Conservation (phyloP, 2,888 invertebrate genomes). For the Amaurobius ferox region DNA sequence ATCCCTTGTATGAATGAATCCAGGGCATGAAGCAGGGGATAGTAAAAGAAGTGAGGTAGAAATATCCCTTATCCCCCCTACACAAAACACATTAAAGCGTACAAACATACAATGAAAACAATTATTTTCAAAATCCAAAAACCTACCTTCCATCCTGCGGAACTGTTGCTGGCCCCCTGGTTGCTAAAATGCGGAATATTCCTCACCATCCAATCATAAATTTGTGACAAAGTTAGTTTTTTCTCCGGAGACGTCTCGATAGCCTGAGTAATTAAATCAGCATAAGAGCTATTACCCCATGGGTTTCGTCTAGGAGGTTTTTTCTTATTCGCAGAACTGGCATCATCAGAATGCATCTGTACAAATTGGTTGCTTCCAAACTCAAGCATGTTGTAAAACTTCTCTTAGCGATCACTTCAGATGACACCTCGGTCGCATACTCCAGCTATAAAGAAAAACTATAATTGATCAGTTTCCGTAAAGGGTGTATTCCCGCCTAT, state of each 20-base stretch:
- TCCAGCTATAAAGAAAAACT: neutral
- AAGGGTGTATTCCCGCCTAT: neutral
- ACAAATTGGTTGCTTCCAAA: neutral
- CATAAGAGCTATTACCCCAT: slow-evolving; percentile 86
- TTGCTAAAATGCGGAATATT: slow-evolving; percentile 99
- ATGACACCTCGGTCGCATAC: neutral
- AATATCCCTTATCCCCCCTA: no score
- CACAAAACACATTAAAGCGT: no score
- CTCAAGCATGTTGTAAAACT: neutral
- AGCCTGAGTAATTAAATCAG: slow-evolving; percentile 99
- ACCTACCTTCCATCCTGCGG: slow-evolving; percentile 95
- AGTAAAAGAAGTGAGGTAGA: no score
- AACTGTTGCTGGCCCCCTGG: slow-evolving; percentile 99
- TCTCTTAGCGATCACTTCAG: neutral
- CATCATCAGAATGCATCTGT: neutral
- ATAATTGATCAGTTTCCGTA: neutral
- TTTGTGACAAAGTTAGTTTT: slow-evolving; percentile 96
- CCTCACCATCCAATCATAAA: slow-evolving; percentile 99
- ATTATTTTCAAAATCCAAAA: no score
- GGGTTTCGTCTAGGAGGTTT: slow-evolving; percentile 42
- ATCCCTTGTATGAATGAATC: no score
- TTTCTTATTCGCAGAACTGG: neutral
- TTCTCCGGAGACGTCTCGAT: slow-evolving; percentile 96
- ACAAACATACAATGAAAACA: no score
- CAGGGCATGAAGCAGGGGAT: no score